Percentiles rank a stretch among this genome's conserved stretches.
These are phyloP conservation scores for Chloropsis hardwickii DNA, from an alignment of 2,113 vertebrate species.

Conservation along the genomic window DNA sequence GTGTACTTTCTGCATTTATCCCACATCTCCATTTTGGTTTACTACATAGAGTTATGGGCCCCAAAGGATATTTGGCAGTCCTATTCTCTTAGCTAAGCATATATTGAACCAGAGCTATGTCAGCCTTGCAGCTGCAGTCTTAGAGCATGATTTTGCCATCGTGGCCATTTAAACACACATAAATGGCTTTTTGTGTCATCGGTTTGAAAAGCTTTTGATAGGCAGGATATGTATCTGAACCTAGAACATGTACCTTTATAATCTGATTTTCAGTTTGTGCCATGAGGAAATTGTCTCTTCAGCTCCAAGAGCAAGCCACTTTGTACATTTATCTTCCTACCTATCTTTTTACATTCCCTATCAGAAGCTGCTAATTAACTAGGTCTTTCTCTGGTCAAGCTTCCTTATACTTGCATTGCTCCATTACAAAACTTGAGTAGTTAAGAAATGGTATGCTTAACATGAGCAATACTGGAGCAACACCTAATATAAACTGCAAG, in stretches of 20 bases:
- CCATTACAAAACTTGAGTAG: not conserved
- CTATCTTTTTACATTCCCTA: not conserved
- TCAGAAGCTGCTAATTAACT: not conserved
- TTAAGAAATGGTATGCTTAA: not conserved
- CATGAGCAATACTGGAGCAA: not conserved
- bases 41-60: not conserved
- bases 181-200: accelerated
- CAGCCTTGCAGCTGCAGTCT: not conserved
- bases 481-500: not conserved
- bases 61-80: not conserved
- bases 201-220: not conserved
- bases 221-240: not conserved
- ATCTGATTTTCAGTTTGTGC: not conserved
- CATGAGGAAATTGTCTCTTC: not conserved
- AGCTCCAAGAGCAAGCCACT: not conserved
- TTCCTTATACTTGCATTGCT: not conserved
- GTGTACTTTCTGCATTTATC: not conserved
- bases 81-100: not conserved
- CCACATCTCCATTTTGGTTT: not conserved
- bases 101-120: not conserved
- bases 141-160: not conserved
- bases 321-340: not conserved
- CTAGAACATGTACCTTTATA: not conserved
- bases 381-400: not conserved
- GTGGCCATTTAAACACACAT: not conserved